Evolutionary conservation across 2,797 vertebrate species (phyloP).

Genomic region (Nasua narica): DNA sequence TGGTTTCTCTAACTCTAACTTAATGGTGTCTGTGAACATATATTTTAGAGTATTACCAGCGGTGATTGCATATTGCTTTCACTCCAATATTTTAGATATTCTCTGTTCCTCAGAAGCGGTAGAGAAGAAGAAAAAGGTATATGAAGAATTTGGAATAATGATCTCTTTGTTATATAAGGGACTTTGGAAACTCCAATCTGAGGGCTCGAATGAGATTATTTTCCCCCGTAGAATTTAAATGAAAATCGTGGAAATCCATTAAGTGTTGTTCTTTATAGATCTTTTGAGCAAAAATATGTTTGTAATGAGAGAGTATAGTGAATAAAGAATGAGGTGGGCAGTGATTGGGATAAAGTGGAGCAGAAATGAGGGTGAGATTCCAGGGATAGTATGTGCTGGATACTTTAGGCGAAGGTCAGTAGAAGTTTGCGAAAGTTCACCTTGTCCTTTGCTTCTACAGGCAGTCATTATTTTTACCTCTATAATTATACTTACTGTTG

Average conservation of each 20-base stretch:
- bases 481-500: not conserved
- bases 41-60: not conserved
- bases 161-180: not conserved
- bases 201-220: not conserved
- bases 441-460: not conserved
- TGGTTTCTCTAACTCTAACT: slow-evolving; percentile 28
- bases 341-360: not conserved
- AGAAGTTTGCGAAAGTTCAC: not conserved
- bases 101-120: not conserved
- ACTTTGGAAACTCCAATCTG: not conserved
- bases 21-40: not conserved
- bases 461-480: not conserved
- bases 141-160: not conserved
- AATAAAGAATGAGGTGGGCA: not conserved
- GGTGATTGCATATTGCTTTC: not conserved
- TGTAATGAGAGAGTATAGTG: not conserved
- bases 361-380: not conserved
- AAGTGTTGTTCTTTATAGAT: not conserved
- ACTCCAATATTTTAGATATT: not conserved
- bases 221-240: not conserved
- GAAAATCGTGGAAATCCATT: not conserved
- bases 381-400: not conserved
- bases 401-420: not conserved
- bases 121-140: not conserved
- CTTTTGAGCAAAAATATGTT: not conserved